Evolutionary conservation across 2,888 invertebrate genomes (phyloP).

Genomic region (Microplitis manilae): DNA sequence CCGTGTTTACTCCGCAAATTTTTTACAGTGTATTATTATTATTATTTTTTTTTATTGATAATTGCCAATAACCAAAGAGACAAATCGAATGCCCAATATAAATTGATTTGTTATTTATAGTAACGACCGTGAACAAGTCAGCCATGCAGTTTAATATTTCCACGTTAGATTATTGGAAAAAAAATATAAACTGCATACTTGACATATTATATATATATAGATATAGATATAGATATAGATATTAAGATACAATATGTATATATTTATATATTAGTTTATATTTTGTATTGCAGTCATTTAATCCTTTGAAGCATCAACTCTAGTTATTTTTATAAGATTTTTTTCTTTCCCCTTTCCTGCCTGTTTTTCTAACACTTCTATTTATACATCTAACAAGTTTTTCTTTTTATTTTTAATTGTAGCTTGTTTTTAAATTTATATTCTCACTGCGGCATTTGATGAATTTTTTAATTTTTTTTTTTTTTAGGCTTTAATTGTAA

Average conservation of each 20-base stretch:
- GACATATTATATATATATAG: neutral
- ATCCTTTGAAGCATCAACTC: conserved; percentile 1
- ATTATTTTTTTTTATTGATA: neutral
- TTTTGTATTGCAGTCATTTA: neutral
- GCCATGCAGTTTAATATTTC: conserved; percentile 65
- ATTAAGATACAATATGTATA: conserved; percentile 21
- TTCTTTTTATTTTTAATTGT: neutral
- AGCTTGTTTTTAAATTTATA: neutral
- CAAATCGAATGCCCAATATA: conserved; percentile 39
- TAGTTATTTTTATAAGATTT: conserved; percentile 1
- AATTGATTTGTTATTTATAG: conserved; percentile 65
- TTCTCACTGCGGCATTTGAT: neutral
- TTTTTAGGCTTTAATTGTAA: no score
- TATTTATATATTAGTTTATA: conserved; percentile 2
- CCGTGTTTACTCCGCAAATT: neutral
- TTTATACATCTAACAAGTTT: neutral
- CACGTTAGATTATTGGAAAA: conserved; percentile 67
- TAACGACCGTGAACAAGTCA: conserved; percentile 63
- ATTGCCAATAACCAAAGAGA: conserved; percentile 9
- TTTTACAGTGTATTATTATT: conserved; percentile 23
- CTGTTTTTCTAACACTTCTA: neutral
- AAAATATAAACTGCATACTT: conserved; percentile 37
- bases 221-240: neutral
- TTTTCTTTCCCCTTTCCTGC: neutral
- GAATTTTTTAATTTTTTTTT: neutral